Conservation (phyloP, 2,797 vertebrate genomes). For the Borostomias antarcticus region DNA sequence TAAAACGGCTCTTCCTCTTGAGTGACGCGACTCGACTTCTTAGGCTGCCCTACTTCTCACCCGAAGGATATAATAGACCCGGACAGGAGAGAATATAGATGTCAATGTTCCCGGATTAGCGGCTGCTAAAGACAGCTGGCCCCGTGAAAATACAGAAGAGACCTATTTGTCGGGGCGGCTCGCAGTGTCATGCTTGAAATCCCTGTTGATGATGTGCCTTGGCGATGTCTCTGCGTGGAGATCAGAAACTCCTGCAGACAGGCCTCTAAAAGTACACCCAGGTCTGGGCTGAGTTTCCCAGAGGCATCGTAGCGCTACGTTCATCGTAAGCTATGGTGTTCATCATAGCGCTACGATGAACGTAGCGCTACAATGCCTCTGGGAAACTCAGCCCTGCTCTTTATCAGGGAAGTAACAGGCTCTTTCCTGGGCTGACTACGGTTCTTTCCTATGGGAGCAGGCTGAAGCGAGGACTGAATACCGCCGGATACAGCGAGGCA, state of each 20-base stretch:
- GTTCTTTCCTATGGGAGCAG: conserved; percentile 31
- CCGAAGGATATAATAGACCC: conserved; percentile 37
- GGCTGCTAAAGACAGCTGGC: conserved; percentile 42
- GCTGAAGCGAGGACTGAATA: conserved; percentile 31
- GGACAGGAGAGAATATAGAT: conserved; percentile 48
- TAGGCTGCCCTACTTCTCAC: conserved; percentile 41
- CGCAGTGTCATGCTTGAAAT: conserved; percentile 51
- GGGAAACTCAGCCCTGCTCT: too few relatives aligned
- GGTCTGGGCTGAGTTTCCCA: too few relatives aligned
- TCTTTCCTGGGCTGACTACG: conserved; percentile 36
- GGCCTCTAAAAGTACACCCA: conserved; percentile 21
- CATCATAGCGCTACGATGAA: too few relatives aligned
- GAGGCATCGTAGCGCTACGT: too few relatives aligned
- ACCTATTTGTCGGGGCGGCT: conserved; percentile 46
- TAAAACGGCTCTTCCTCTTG: conserved; percentile 38
- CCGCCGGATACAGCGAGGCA: conserved; percentile 30
- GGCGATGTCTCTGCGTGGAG: conserved; percentile 29
- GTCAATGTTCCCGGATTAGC: conserved; percentile 41
- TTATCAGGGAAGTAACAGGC: conserved; percentile 55
- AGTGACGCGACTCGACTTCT: conserved; percentile 34
- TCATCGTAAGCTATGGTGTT: too few relatives aligned
- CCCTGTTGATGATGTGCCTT: conserved; percentile 35
- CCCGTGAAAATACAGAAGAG: conserved; percentile 48
- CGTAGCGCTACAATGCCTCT: too few relatives aligned
- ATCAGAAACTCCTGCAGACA: conserved; percentile 24